Evolutionary conservation across 1,140 invertebrate species (phyloP).

Genomic region (Apis dorsata): DNA sequence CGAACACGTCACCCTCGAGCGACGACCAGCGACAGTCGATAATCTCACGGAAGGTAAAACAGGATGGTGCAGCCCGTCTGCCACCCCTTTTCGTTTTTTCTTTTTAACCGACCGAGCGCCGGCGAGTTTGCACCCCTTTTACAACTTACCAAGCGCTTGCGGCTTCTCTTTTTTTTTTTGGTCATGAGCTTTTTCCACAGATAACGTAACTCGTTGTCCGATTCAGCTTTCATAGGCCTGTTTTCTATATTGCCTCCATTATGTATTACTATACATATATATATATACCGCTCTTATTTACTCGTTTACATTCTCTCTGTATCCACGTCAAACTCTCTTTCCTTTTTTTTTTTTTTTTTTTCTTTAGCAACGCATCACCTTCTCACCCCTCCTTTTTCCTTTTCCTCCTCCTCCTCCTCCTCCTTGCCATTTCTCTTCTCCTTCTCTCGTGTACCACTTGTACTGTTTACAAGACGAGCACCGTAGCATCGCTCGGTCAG

Average conservation of each 20-base stretch:
- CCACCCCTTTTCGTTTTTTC: conserved; percentile 56
- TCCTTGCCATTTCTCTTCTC: too few species aligned
- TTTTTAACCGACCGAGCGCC: conserved; percentile 71
- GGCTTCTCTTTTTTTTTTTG: conserved; percentile 60
- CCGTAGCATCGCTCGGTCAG: conserved; percentile 55
- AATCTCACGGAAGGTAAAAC: conserved; percentile 81
- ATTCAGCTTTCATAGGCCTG: conserved; percentile 68
- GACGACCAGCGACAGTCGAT: conserved; percentile 80
- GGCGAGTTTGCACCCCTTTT: conserved; percentile 76
- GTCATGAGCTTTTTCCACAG: conserved; percentile 70
- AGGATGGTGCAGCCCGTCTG: conserved; percentile 66
- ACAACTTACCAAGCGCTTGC: conserved; percentile 76
- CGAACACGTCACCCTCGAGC: conserved; percentile 77
- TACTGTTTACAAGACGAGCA: conserved; percentile 54
- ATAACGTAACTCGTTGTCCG: conserved; percentile 61
- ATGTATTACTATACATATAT: not conserved
- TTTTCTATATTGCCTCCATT: conserved; percentile 27
- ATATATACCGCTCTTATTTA: conserved; percentile 23
- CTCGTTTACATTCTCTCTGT: conserved; percentile 23
- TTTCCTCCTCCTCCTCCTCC: too few species aligned
- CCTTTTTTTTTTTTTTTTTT: not conserved
- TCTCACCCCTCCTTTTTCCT: not conserved
- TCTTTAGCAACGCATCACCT: not conserved
- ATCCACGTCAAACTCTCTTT: not conserved
- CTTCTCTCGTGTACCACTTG: not conserved